Base-by-base conservation (phyloP, 2,888 invertebrate species). In the Dynastes maya region DNA sequence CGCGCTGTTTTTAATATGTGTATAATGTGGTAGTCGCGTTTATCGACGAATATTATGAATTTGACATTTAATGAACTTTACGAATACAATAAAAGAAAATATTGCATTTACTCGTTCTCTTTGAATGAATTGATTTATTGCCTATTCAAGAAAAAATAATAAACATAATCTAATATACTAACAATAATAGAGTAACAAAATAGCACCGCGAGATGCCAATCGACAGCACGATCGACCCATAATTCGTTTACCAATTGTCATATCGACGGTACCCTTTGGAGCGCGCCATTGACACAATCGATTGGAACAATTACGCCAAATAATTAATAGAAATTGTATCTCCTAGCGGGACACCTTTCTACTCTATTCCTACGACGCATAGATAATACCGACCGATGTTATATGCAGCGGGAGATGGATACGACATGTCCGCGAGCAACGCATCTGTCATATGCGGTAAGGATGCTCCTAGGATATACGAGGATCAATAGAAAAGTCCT, bases 321-420 rank as follows among this genome's bases (percentile, higher is more conserved):
- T 65, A 65, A 65, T 65, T 65, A 65, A 65, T 65, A 65, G 65
- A 65, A 65, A 40, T 65, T 65, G 65, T 65, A 65, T 40, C 65
- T 65, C 40, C 16, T 65, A 16, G 65, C 65, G 40, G 65, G 65
- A 65, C 40, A 32, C 16, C 40, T 37, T n/a, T 22, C 55, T 22
- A 22, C n/a, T 22, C 55, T 13, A 2, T n/a, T 11, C 45, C 45
- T 11, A 3, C n/a, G n/a, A 16, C 55, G 55, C 5, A 55, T 55
- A 55, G 16, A 22, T 13, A 22, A 22, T 16, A 6, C 55, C 55
- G 45, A 11, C 45, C 45, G 45, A 45, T 45, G 45, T 45, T 45
- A 45, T 45, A 11, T 45, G 45, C 45, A 45, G 8, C 45, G 9
- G 45, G 45, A 45, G 45, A 45, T 11, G 40, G 40, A 45, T 45